These are phyloP conservation scores for Brachyhypopomus occidentalis DNA, from an alignment of 2,113 vertebrate species.

Conservation along the genomic window DNA sequence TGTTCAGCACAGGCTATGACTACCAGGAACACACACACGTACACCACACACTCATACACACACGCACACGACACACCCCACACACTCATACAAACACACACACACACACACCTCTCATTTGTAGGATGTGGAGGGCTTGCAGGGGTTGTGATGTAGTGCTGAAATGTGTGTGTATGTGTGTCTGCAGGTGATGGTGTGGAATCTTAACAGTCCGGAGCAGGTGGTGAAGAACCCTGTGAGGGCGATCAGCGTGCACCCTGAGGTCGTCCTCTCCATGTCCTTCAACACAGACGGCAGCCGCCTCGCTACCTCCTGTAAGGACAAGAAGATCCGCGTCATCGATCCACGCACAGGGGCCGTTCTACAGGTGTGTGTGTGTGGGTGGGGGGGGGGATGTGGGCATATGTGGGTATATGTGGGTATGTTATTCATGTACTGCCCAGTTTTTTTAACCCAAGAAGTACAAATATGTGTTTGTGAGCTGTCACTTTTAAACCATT, in stretches of 20 bases:
- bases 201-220: constrained; percentile 70
- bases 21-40: too few relatives aligned
- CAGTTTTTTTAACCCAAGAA: too few relatives aligned
- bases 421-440: not conserved
- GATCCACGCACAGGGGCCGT: constrained; percentile 81
- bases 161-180: not conserved
- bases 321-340: constrained; percentile 84
- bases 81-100: not conserved
- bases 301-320: constrained; percentile 86
- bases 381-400: not conserved
- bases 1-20: too few relatives aligned
- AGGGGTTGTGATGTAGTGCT: not conserved
- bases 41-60: too few relatives aligned
- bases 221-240: constrained; percentile 48
- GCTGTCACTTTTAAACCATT: too few relatives aligned
- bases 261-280: constrained; percentile 89
- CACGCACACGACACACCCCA: too few relatives aligned
- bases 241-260: constrained; percentile 58
- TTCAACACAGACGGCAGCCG: constrained; percentile 90
- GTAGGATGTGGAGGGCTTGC: too few relatives aligned
- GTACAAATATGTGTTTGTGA: too few relatives aligned
- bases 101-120: not conserved
- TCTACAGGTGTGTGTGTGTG: constrained; percentile 74
- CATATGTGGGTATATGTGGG: constrained; percentile 57
- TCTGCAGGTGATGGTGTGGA: constrained; percentile 84